These are phyloP conservation scores for Geococcyx californianus DNA, from an alignment of 2,113 vertebrate genomes.

Conservation along the genomic window DNA sequence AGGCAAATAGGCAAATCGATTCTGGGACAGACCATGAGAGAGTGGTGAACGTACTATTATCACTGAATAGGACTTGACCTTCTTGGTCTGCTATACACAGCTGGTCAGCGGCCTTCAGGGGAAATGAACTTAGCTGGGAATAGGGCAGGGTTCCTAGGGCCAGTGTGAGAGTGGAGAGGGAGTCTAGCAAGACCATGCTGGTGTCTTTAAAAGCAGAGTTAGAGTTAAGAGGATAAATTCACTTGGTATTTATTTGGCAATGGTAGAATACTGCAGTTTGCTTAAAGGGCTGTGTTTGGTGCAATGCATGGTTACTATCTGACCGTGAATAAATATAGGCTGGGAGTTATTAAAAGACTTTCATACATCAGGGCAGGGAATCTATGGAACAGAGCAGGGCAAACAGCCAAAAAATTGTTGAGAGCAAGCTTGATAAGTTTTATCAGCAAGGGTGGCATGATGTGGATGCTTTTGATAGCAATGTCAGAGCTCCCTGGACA, in stretches of 20 bases:
- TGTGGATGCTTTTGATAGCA: not conserved
- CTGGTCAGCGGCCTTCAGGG: not conserved
- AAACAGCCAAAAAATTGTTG: not conserved
- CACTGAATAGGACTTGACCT: not conserved
- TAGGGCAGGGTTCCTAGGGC: accelerated
- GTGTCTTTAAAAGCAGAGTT: not conserved
- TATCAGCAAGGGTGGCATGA: not conserved
- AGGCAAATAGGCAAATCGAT: not conserved
- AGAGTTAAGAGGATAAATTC: not conserved
- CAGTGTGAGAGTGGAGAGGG: not conserved
- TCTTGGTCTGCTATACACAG: not conserved
- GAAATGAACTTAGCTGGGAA: not conserved
- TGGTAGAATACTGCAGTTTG: not conserved
- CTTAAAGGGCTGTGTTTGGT: not conserved
- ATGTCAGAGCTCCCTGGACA: not conserved
- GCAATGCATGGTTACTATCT: not conserved
- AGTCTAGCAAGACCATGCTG: not conserved
- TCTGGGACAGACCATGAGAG: not conserved
- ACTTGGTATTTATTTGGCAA: not conserved
- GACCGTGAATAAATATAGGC: not conserved
- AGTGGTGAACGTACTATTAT: not conserved
- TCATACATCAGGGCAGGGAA: not conserved
- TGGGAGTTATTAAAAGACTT: not conserved
- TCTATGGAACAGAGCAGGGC: not conserved
- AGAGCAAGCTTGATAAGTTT: not conserved